Evolutionary conservation across 2,888 invertebrate genomes (phyloP).

Genomic region (Cephalotes varians): DNA sequence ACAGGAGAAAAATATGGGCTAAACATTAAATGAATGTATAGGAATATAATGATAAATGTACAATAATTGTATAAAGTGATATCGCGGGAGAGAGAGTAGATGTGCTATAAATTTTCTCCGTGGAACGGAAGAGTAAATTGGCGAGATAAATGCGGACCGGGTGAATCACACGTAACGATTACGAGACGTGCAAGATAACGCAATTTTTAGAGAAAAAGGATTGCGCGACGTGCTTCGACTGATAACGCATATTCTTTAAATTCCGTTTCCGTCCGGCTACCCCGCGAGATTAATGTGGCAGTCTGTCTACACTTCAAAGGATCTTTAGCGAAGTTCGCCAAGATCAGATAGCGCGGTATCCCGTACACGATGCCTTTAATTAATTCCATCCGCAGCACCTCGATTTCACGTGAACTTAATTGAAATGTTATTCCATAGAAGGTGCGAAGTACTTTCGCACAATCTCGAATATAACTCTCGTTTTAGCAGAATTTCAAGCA

Average conservation of each 20-base stretch:
- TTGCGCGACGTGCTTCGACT: constrained; percentile 36
- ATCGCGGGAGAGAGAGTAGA: background rate
- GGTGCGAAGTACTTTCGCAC: constrained; percentile 2
- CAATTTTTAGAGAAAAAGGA: constrained; percentile 42
- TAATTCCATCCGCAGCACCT: constrained; percentile 38
- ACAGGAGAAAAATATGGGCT: background rate
- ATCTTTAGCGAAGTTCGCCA: constrained; percentile 47
- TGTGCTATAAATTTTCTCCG: constrained; percentile 25
- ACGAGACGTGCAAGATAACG: constrained; percentile 40
- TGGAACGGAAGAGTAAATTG: constrained; percentile 30
- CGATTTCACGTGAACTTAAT: constrained; percentile 39
- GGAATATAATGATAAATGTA: constrained; percentile 14
- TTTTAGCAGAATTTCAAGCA: constrained; percentile 8
- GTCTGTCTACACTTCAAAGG: constrained; percentile 45
- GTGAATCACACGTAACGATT: constrained; percentile 42
- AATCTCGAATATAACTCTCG: background rate
- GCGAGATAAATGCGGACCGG: constrained; percentile 31
- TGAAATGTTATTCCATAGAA: constrained; percentile 33
- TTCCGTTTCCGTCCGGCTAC: constrained; percentile 19
- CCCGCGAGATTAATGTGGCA: constrained; percentile 40
- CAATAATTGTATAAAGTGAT: constrained; percentile 13
- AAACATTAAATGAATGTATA: background rate
- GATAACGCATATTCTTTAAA: constrained; percentile 34
- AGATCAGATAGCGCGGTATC: constrained; percentile 37
- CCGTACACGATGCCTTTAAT: constrained; percentile 35